Conservation (phyloP, 2,113 vertebrate genomes). For the Phrynosoma platyrhinos region DNA sequence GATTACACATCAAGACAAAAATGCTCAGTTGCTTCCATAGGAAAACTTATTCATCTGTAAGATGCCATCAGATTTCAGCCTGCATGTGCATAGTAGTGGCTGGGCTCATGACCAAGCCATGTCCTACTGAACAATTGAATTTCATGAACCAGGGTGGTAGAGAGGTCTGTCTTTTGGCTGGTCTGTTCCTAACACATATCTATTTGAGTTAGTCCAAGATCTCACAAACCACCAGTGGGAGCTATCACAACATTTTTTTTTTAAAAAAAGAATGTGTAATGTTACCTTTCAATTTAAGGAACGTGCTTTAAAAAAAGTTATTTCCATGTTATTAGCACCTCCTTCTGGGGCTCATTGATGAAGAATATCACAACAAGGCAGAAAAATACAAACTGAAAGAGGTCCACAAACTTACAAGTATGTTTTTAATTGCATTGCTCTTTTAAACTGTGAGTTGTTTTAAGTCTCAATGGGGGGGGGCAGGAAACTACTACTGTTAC, state of each 20-base stretch:
- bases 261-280: not conserved
- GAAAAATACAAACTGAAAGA: not conserved
- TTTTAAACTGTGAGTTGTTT: too few species aligned
- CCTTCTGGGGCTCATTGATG: not conserved
- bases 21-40: too few species aligned
- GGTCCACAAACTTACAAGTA: too few species aligned
- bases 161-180: not conserved
- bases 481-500: too few species aligned
- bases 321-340: not conserved
- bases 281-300: not conserved
- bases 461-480: too few species aligned
- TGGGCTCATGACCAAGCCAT: not conserved
- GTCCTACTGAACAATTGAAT: not conserved
- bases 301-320: not conserved
- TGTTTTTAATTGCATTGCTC: too few species aligned
- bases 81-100: too few species aligned
- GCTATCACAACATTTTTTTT: too few species aligned
- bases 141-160: not conserved
- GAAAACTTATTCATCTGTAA: too few species aligned
- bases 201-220: not conserved
- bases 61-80: too few species aligned
- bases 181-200: not conserved
- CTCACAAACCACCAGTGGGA: not conserved
- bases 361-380: not conserved
- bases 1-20: too few species aligned